Base-by-base conservation (phyloP, 2,888 invertebrate species). In the Ochlodes sylvanus region DNA sequence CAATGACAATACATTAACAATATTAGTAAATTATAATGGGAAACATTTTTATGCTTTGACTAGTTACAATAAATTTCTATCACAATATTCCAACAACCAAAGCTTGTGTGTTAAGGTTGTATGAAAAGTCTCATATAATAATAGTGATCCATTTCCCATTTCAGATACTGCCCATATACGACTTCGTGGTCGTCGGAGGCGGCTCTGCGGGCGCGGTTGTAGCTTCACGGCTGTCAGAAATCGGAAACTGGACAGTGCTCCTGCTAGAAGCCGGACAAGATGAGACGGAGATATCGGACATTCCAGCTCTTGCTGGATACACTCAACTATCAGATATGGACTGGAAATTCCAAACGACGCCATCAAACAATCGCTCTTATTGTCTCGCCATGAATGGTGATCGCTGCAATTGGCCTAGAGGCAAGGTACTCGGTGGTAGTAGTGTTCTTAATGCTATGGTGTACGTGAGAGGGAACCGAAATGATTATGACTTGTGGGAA, bases 401-500 rank as follows among this genome's bases (percentile, higher is more conserved):
- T 84, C 94, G 97, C 71, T 98, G 98, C 86, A 97, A 97, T 88
- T 98, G 98, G 98, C 98, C 98, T 2, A 94, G 99, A 72, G 99
- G 99, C 63, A 98, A 98, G 86, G 98, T 97, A 17, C 94, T 98
- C 21, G 98, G 98, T 27, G 98, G 98, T 14, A 95, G 96, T 67
- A 97, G 97, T 77, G 97, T 97, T 1, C 94, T 98, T 0, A 98
- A 98, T 84, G 97, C 97, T 14, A 98, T 98, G 98, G 95, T 98
- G 42, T 98, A 98, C 89, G 96, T 98, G 12, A 94, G 98, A 63
- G 98, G 98, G 63, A 98, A 98, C 79, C 94, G 95, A 74, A 95
- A 95, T 70, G 98, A 98, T 80, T 98, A 97, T 89, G 97, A 98
- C 83, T 94, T 95, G 27, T 98, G 98, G 98, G 97, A 96, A 42